phyloP scores from a whole-genome alignment of 2,797 vertebrate species.

The Holocentrus rufus region DNA sequence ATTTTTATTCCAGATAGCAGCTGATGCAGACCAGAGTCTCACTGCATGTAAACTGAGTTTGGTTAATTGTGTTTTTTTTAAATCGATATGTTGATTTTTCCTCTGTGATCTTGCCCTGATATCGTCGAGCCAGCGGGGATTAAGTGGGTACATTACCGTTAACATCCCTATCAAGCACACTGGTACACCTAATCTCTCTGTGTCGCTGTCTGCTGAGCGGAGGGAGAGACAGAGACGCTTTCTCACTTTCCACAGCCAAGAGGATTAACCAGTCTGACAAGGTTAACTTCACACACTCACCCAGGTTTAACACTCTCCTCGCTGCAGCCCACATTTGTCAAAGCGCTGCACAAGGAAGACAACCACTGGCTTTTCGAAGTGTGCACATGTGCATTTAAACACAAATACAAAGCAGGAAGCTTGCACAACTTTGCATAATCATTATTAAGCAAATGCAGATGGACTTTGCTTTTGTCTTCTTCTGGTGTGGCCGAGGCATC shows the following conservation, averaged over 20 bases:
- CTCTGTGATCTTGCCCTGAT: slow-evolving; percentile 19
- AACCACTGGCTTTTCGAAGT: neutral
- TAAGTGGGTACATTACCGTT: slow-evolving; percentile 44
- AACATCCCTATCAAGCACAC: slow-evolving; percentile 45
- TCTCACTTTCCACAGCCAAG: slow-evolving; percentile 44
- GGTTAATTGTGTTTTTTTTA: neutral
- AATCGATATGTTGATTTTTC: neutral
- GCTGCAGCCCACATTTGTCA: slow-evolving; percentile 26
- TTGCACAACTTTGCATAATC: neutral
- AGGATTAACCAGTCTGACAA: slow-evolving; percentile 64
- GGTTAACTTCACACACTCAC: slow-evolving; percentile 37
- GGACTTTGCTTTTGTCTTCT: neutral
- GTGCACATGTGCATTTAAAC: neutral
- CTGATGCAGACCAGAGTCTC: no score
- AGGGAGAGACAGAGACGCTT: neutral
- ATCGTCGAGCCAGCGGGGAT: slow-evolving; percentile 42
- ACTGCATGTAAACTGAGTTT: neutral
- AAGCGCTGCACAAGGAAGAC: neutral
- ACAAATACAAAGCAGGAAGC: neutral
- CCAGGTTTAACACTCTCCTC: neutral
- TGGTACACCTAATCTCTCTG: slow-evolving; percentile 45
- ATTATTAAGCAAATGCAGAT: neutral
- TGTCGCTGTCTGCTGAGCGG: slow-evolving; percentile 24
- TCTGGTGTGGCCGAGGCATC: neutral
- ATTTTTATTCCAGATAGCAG: no score